A percentile compares a stretch with the other conserved stretches of the same genome.
Conservation (phyloP, 1,140 invertebrate species). For the Drosophila kurseongensis region DNA sequence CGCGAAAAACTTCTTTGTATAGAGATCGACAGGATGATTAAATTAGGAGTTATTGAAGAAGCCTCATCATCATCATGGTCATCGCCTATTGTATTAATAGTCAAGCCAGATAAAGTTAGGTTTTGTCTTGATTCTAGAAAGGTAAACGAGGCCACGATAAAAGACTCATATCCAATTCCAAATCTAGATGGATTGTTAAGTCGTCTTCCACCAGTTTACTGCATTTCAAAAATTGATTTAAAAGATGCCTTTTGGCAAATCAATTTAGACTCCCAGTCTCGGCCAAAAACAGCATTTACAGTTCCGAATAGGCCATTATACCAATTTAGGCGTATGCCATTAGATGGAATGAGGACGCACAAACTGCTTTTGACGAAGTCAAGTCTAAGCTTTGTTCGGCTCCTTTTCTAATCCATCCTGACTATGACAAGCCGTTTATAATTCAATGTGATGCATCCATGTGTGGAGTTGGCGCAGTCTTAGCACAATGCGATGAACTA, state of each 20-base stretch:
- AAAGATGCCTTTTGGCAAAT: constrained; percentile 11
- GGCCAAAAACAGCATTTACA: too few species aligned
- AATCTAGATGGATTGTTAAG: constrained; percentile 7
- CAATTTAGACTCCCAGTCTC: not conserved
- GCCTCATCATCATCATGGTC: too few species aligned
- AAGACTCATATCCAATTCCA: constrained; percentile 15
- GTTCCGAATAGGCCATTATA: too few species aligned
- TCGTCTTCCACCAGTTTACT: constrained; percentile 1
- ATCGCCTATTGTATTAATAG: too few species aligned
- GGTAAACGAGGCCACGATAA: not conserved
- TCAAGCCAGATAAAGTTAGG: too few species aligned
- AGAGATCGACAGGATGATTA: constrained; percentile 11
- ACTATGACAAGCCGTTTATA: not conserved
- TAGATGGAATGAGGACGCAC: not conserved
- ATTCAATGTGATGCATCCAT: too few species aligned
- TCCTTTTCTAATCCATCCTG: constrained; percentile 3
- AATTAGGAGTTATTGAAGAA: too few species aligned
- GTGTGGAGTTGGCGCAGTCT: too few species aligned
- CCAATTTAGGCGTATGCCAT: too few species aligned
- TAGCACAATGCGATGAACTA: not conserved
- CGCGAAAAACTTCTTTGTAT: not conserved
- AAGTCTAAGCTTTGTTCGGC: constrained; percentile 7
- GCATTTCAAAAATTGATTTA: constrained; percentile 5
- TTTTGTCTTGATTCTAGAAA: not conserved
- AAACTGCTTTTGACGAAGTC: constrained; percentile 1